phyloP scores from a whole-genome alignment of 2,113 vertebrate genomes.

The Clupea harengus region DNA sequence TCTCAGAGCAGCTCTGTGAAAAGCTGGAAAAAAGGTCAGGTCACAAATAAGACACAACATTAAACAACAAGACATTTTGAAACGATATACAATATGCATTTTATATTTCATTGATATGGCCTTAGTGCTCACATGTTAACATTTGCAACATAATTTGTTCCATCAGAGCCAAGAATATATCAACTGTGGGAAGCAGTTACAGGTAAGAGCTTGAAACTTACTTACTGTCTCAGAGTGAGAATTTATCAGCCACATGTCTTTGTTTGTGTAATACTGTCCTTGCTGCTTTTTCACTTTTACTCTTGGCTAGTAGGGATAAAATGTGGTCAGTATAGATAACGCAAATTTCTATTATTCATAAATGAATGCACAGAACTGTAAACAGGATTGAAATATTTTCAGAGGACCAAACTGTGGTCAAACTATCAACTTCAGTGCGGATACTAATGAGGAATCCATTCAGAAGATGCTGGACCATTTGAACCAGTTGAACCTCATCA shows the following conservation, averaged over 20 bases:
- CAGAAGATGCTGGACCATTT: conserved; percentile 42
- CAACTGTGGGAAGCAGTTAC: not conserved
- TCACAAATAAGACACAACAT: not conserved
- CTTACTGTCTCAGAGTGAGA: no score
- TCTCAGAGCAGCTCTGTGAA: conserved; percentile 51
- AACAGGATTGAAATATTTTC: not conserved
- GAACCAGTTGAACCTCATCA: conserved; percentile 39
- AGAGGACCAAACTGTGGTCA: not conserved
- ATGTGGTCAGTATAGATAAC: no score
- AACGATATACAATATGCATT: not conserved
- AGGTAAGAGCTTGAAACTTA: conserved; percentile 29
- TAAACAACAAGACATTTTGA: not conserved
- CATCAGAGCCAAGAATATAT: conserved; percentile 33
- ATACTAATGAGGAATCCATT: conserved; percentile 48
- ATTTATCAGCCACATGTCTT: not conserved
- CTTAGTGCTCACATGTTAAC: not conserved
- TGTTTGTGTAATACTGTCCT: not conserved
- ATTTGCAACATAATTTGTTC: not conserved
- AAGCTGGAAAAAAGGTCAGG: conserved; percentile 51
- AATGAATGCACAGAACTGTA: not conserved
- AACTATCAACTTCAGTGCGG: conserved; percentile 11
- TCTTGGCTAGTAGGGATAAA: no score
- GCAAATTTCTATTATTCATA: not conserved
- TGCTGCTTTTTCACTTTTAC: not conserved
- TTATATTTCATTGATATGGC: not conserved